A percentile compares a stretch with the other conserved stretches of the same genome.
Evolutionary conservation across 1,140 invertebrate genomes (phyloP).

Genomic region (Eumeta japonica): DNA sequence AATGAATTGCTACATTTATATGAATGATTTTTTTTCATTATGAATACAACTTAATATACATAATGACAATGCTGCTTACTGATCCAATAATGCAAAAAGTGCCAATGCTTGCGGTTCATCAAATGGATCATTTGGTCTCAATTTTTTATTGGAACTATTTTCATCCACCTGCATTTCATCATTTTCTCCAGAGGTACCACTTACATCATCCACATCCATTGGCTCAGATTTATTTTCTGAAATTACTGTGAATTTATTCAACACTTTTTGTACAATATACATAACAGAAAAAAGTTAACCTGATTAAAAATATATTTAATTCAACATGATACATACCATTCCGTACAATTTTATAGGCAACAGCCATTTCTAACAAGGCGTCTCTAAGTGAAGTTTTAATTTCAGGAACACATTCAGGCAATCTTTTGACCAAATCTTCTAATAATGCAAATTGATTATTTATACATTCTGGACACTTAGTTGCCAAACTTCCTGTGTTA

Average conservation of each 20-base stretch:
- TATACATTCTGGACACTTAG: slow-evolving; percentile 42
- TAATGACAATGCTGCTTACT: slow-evolving; percentile 29
- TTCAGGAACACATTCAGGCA: slow-evolving; percentile 55
- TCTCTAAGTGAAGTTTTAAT: slow-evolving; percentile 69
- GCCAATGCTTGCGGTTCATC: slow-evolving; percentile 42
- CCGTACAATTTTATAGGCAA: slow-evolving; percentile 59
- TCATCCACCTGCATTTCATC: slow-evolving; percentile 32
- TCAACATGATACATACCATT: slow-evolving; percentile 24
- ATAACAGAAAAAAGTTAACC: neutral
- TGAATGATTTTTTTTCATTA: neutral
- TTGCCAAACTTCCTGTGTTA: slow-evolving; percentile 35
- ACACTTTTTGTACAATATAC: no score
- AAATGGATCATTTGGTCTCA: slow-evolving; percentile 20
- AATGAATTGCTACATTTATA: neutral
- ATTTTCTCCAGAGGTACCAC: neutral
- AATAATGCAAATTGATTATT: slow-evolving; percentile 42
- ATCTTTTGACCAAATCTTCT: slow-evolving; percentile 59
- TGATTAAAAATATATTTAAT: neutral
- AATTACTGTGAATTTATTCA: no score
- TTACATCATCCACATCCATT: slow-evolving; percentile 18
- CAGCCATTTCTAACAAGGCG: slow-evolving; percentile 68
- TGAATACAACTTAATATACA: neutral
- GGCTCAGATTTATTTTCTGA: slow-evolving; percentile 21
- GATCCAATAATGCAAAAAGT: slow-evolving; percentile 45
- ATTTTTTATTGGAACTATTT: slow-evolving; percentile 13